Evolutionary conservation across 1,140 invertebrate genomes (phyloP), one percentile per base, ranked within the genome.

Genomic region (Ptiloglossa arizonensis): DNA sequence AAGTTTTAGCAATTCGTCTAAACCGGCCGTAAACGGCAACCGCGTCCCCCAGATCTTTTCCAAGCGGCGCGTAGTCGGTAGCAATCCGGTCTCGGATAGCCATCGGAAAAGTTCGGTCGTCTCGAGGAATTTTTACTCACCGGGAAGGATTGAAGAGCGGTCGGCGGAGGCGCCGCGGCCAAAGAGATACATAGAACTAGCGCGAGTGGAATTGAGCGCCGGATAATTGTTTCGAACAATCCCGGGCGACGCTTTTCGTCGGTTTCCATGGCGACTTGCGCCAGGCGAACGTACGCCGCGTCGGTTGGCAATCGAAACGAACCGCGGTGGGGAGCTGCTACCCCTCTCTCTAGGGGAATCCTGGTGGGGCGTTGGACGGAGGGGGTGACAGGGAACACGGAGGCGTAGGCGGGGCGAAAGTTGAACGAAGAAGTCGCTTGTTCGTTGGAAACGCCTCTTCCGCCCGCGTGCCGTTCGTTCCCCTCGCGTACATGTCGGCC

Each of bases 191-290:
- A 44, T 52, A 44, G 46, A 77, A 70, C 87, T 80, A 75, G 75
- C 70, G 41, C 86, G 89, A 90, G 90, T 87, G 88, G 88, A 91
- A 93, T 93, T 91, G 91, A 92, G 90, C 91, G 87, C 84, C 86
- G 87, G 90, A 91, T 93, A 93, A 93, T 93, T 93, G 91, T 93
- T 93, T 93, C 90, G 90, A 93, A 93, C 90, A 92, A 93, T 93
- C 91, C 90, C 86, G 86, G 82, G 80, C 88, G 89, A 90, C 76
- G 78, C 78, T 86, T 87, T 87, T 85, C 78, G 78, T 74, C 72
- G 81, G 90, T 91, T 90, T 75, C 90, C 87, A 91, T 91, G 87
- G 83, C 84, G 85, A 92, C 88, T 85, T 71, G 85, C 75, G 73
- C 80, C 81, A 76, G 70, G 38, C 56, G 69, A 52, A 77, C 84